These are phyloP conservation scores for Cathartes aura DNA, from an alignment of 2,113 vertebrate species.

Conservation along the genomic window DNA sequence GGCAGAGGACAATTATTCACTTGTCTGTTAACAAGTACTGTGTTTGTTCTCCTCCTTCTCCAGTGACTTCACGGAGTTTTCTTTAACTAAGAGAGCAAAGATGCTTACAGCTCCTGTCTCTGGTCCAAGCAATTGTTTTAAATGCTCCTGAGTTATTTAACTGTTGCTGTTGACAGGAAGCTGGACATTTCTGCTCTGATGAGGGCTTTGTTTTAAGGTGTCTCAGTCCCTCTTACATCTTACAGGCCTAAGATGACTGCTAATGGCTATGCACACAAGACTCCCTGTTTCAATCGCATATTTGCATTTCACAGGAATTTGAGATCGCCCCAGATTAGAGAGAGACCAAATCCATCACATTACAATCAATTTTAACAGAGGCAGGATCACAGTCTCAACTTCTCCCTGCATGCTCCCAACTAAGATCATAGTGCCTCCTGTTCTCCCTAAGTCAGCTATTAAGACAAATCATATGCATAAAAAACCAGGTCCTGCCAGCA, in stretches of 20 bases:
- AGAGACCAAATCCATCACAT: not conserved
- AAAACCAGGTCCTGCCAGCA: not conserved
- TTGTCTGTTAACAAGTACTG: not conserved
- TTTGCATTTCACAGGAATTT: not conserved
- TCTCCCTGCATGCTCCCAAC: not conserved
- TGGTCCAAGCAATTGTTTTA: constrained; percentile 23
- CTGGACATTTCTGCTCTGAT: not conserved
- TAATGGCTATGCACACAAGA: not conserved
- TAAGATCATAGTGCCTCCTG: not conserved
- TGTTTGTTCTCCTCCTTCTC: not conserved
- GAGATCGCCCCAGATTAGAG: not conserved
- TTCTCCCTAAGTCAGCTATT: not conserved
- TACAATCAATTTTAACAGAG: not conserved
- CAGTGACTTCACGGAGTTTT: not conserved
- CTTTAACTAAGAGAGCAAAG: not conserved
- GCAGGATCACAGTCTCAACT: not conserved
- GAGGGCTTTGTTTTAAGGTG: not conserved
- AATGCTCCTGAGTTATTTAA: not conserved
- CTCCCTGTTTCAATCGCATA: not conserved
- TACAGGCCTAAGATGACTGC: not conserved
- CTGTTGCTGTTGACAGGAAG: not conserved
- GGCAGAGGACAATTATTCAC: not conserved
- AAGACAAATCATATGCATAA: not conserved
- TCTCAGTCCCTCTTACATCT: not conserved
- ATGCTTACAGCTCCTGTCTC: not conserved